These are phyloP conservation scores for Lathamus discolor DNA, from an alignment of 2,113 vertebrate genomes.

Conservation along the genomic window DNA sequence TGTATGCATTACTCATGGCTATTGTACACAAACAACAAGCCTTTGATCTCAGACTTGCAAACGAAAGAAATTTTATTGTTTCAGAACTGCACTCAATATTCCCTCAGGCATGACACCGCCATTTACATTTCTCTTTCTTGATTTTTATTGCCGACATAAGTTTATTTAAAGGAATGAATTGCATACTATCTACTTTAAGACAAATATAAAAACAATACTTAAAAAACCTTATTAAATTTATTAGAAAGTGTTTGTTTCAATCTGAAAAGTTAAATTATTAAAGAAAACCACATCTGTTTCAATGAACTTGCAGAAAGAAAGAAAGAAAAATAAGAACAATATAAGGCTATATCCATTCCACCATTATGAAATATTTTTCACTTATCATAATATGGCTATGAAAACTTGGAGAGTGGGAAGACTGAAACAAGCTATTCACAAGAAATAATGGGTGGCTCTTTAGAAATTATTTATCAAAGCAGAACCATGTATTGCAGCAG, in stretches of 20 bases:
- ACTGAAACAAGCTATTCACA: neutral
- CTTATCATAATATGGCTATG: neutral
- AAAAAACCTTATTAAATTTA: neutral
- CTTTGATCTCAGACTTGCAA: constrained; percentile 54
- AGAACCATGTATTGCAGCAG: neutral
- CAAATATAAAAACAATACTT: neutral
- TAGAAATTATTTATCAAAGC: neutral
- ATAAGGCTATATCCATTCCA: neutral
- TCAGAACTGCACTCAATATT: constrained; percentile 55
- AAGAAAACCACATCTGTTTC: neutral
- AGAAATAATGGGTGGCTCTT: neutral
- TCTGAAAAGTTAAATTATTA: neutral
- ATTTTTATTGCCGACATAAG: constrained; percentile 62
- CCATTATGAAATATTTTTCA: neutral
- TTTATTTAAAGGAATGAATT: constrained; percentile 67
- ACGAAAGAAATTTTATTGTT: constrained; percentile 62
- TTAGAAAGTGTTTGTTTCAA: neutral
- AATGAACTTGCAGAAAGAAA: neutral
- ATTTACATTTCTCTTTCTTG: constrained; percentile 35
- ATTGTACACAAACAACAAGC: constrained; percentile 28
- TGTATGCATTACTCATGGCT: constrained; percentile 16
- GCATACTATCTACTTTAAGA: constrained; percentile 10
- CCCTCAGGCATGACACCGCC: constrained; percentile 6
- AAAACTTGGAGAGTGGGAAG: neutral
- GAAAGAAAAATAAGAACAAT: neutral